phyloP scores from a whole-genome alignment of 2,888 invertebrate genomes.

The Bellardia pandia region DNA sequence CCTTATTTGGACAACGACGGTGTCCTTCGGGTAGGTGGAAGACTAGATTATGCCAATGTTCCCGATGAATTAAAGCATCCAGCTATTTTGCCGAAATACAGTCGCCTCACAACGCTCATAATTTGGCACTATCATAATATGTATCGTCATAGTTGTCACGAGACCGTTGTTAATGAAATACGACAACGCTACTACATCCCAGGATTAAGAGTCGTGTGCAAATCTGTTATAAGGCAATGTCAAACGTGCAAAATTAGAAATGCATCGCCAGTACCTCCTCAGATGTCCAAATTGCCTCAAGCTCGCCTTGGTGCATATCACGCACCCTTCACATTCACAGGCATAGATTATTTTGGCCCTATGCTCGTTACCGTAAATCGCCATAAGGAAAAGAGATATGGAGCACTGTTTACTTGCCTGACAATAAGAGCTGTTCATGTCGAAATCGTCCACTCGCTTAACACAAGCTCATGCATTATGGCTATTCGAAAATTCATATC shows the following conservation, averaged over 20 bases:
- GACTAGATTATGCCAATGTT: constrained; percentile 29
- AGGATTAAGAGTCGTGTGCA: too few relatives aligned
- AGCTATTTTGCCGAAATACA: constrained; percentile 37
- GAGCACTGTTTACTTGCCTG: too few relatives aligned
- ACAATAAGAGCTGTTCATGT: too few relatives aligned
- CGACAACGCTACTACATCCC: constrained; percentile 57
- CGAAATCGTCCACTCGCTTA: too few relatives aligned
- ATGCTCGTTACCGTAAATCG: too few relatives aligned
- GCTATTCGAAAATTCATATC: too few relatives aligned
- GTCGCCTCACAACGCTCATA: constrained; percentile 31
- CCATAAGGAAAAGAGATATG: too few relatives aligned
- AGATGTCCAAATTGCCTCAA: constrained; percentile 61
- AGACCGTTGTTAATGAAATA: constrained; percentile 68
- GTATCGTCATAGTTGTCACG: constrained; percentile 50
- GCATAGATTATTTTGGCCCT: too few relatives aligned
- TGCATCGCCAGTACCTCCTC: constrained; percentile 45
- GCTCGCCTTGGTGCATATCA: too few relatives aligned
- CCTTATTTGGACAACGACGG: constrained; percentile 37
- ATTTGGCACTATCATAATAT: constrained; percentile 25
- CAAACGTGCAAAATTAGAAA: constrained; percentile 68
- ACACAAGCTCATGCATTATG: too few relatives aligned
- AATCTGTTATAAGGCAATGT: too few relatives aligned
- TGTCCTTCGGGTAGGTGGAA: constrained; percentile 28
- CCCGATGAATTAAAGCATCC: constrained; percentile 46
- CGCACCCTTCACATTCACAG: too few relatives aligned